These are phyloP conservation scores for Ceratina calcarata DNA, from an alignment of 1,140 invertebrate genomes.

Conservation along the genomic window DNA sequence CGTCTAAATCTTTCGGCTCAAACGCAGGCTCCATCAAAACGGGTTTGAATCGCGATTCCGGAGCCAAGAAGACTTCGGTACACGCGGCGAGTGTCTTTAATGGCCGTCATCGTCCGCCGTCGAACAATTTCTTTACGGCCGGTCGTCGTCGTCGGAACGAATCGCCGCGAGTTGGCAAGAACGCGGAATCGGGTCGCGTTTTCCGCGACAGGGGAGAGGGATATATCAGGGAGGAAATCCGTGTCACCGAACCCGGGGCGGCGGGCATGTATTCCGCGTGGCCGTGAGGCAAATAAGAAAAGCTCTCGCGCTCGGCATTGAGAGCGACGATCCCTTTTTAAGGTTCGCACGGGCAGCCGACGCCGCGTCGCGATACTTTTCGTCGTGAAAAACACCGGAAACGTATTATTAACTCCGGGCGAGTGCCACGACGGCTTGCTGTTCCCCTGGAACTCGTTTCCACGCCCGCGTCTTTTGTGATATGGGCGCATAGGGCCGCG, in stretches of 20 bases:
- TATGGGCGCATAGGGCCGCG: not conserved
- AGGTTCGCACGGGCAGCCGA: not conserved
- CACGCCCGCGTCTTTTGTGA: conserved; percentile 19
- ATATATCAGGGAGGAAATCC: conserved; percentile 57
- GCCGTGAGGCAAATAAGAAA: conserved; percentile 30
- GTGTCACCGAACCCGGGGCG: conserved; percentile 23
- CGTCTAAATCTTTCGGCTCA: not conserved
- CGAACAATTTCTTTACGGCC: conserved; percentile 19
- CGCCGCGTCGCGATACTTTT: not conserved
- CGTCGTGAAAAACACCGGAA: conserved; percentile 27
- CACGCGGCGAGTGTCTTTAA: conserved; percentile 20
- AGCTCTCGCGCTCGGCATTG: not conserved
- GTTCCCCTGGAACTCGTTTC: not conserved
- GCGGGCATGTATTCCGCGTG: conserved; percentile 8
- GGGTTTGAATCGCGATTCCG: not conserved
- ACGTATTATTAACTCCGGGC: conserved; percentile 34
- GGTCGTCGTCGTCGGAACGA: not conserved
- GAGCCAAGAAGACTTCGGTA: conserved; percentile 5
- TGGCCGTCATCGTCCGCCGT: not conserved
- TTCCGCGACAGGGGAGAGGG: conserved; percentile 36
- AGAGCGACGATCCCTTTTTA: conserved; percentile 8
- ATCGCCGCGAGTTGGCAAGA: conserved; percentile 8
- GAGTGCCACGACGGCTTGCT: not conserved
- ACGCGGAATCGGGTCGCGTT: conserved; percentile 7
- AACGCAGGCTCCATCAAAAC: not conserved